Percentiles rank a stretch among this genome's conserved stretches.
These are phyloP conservation scores for Theonella swinhoei DNA, from an alignment of 37 sponge, comb jelly and placozoan species.

Conservation along the genomic window DNA sequence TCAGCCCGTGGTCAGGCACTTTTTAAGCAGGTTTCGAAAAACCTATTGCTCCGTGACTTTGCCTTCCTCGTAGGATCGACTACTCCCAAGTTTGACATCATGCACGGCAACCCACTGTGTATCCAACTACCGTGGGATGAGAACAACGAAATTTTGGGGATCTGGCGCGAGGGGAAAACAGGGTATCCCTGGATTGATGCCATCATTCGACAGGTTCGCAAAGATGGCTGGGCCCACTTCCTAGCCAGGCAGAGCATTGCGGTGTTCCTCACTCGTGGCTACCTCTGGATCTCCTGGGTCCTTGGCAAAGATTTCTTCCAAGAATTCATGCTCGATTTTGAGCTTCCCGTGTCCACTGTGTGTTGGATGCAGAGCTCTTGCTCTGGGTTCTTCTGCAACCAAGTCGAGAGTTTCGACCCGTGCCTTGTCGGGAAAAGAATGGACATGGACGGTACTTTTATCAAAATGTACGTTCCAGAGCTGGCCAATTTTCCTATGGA, in stretches of 20 bases:
- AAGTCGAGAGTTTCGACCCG: conserved; percentile 61
- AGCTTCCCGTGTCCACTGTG: conserved; percentile 77
- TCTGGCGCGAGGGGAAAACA: conserved; percentile 71
- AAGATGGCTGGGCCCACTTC: conserved; percentile 86
- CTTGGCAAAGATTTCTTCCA: conserved; percentile 84
- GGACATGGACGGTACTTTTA: conserved; percentile 80
- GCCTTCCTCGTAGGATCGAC: conserved; percentile 65
- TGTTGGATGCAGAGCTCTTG: conserved; percentile 92
- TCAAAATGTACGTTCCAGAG: conserved; percentile 78
- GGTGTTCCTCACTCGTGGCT: conserved; percentile 89
- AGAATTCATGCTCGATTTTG: conserved; percentile 83
- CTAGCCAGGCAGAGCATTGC: conserved; percentile 75
- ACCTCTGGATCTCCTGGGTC: conserved; percentile 88
- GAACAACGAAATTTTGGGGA: conserved; percentile 25
- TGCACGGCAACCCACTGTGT: conserved; percentile 77
- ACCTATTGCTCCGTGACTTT: conserved; percentile 80
- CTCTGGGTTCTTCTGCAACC: conserved; percentile 79
- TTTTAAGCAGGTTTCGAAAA: conserved; percentile 60
- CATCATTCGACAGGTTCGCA: conserved; percentile 70
- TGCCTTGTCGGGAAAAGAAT: conserved; percentile 69
- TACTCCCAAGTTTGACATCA: conserved; percentile 72
- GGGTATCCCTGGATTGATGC: conserved; percentile 96
- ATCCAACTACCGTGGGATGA: conserved; percentile 91
- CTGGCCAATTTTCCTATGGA: conserved; percentile 75
- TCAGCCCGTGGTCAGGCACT: conserved; percentile 50